Conservation (phyloP, 1,140 invertebrate genomes). For the Neelides sp. region DNA sequence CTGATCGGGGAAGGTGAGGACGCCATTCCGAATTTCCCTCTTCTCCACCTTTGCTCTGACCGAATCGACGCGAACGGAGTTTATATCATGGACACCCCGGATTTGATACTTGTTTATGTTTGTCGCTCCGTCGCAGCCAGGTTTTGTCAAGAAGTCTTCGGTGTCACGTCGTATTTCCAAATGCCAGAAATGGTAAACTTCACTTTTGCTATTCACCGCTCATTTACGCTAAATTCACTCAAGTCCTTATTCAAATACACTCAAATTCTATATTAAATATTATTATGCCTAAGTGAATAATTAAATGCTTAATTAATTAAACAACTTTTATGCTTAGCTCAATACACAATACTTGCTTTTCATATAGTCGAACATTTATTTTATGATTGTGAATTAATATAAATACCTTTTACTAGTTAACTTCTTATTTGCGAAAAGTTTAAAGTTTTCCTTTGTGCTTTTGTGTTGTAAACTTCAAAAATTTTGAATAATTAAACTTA, state of each 20-base stretch:
- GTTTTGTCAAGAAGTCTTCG: constrained; percentile 61
- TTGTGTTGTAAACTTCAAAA: constrained; percentile 6
- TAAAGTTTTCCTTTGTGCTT: constrained; percentile 9
- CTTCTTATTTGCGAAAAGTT: constrained; percentile 2
- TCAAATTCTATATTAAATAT: no score
- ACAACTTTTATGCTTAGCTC: no score
- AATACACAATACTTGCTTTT: no score
- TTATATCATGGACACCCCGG: constrained; percentile 80
- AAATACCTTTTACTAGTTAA: background rate
- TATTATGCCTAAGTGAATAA: no score
- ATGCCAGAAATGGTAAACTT: constrained; percentile 52
- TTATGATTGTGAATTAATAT: no score
- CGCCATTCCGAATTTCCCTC: constrained; percentile 24
- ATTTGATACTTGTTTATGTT: constrained; percentile 72
- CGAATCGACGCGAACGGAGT: constrained; percentile 72
- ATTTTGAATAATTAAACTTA: constrained; percentile 11
- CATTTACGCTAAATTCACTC: background rate
- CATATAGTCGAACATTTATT: no score
- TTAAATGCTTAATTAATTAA: no score
- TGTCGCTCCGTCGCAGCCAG: constrained; percentile 62
- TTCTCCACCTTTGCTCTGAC: constrained; percentile 50
- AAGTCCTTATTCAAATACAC: constrained; percentile 1
- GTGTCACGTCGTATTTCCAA: constrained; percentile 46
- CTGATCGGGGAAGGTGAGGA: constrained; percentile 32
- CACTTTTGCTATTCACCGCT: background rate